Conservation (phyloP, 2,888 invertebrate genomes). For the Drosophila lutescens region DNA sequence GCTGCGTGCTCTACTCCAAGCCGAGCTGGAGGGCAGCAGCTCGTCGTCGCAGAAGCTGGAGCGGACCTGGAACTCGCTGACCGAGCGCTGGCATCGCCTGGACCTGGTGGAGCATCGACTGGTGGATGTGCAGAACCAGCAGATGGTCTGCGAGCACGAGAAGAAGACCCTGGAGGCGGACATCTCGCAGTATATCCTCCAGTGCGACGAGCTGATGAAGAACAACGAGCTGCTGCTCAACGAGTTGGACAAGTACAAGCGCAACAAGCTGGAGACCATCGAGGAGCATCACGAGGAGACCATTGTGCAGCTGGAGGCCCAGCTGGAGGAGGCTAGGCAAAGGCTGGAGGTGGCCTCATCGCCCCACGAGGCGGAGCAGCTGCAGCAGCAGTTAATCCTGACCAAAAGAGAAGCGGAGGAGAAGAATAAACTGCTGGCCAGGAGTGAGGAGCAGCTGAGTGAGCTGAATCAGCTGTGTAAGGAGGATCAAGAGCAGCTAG, state of each 20-base stretch:
- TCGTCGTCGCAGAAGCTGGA: conserved; percentile 59
- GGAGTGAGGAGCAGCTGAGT: not conserved
- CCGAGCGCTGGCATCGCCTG: conserved; percentile 85
- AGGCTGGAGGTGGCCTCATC: conserved; percentile 3
- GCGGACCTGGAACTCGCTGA: conserved; percentile 85
- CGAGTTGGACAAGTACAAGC: conserved; percentile 87
- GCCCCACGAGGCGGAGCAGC: not conserved
- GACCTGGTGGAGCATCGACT: conserved; percentile 85
- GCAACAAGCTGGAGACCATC: conserved; percentile 88
- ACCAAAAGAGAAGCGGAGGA: not conserved
- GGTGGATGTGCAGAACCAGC: conserved; percentile 82
- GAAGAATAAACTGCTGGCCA: not conserved
- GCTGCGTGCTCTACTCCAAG: conserved; percentile 67
- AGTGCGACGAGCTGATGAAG: conserved; percentile 88
- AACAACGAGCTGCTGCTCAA: conserved; percentile 89
- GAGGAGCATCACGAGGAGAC: conserved; percentile 90
- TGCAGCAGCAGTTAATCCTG: conserved; percentile 3
- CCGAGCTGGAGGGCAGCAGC: conserved; percentile 50
- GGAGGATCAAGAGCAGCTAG: conserved; percentile 2
- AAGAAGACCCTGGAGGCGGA: conserved; percentile 85
- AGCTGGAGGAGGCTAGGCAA: conserved; percentile 86
- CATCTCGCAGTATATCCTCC: conserved; percentile 86
- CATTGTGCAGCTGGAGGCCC: conserved; percentile 87
- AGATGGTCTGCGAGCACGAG: conserved; percentile 86
- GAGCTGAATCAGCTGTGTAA: not conserved